Base-by-base conservation (phyloP, 2,888 invertebrate species). In the Aelia acuminata region DNA sequence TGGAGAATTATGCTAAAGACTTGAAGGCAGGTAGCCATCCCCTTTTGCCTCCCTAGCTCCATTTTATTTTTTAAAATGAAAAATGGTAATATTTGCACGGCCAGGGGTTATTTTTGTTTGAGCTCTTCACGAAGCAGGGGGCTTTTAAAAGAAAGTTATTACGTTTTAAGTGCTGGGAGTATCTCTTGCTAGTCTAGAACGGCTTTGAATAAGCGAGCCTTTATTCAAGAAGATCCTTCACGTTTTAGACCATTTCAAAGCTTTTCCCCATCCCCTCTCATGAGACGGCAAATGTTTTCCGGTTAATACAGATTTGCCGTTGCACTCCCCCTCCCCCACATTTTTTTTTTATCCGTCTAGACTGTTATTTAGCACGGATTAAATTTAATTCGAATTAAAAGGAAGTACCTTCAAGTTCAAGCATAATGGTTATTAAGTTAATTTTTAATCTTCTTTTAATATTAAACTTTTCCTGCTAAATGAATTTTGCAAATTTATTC, bases 61-160 rank as follows among this genome's bases (percentile, higher is more conserved):
- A 3, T 26, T 57, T n/a, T 57, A 13, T 57, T 57, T 57, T 26
- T 31, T 63, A 20, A 31, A 63, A 63, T 63, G 31, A 63, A 35
- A 63, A 31, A 63, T 63, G 18, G 15, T 31, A 63, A 63, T 63
- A 63, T 31, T 63, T 31, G 63, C 63, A 15, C 7, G 31, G 63
- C 31, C 15, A 63, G 63, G 63, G 63, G 31, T 63, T 63, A 31
- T 63, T 63, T 63, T 31, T 63, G 63, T 63, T 31, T 31, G 26
- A 63, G 31, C 31, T 31, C 63, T 63, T 63, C 31, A 63, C 31
- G 63, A 63, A 63, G 31, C 63, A 18, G 0, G 63, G 63, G 31
- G 63, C 31, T 63, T 63, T 31, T 63, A 63, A 63, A 63, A 63
- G 63, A 63, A 63, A 63, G 63, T 63, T 63, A 63, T 63, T 63